phyloP scores from a whole-genome alignment of 2,113 vertebrate species.

The Nymphicus hollandicus region DNA sequence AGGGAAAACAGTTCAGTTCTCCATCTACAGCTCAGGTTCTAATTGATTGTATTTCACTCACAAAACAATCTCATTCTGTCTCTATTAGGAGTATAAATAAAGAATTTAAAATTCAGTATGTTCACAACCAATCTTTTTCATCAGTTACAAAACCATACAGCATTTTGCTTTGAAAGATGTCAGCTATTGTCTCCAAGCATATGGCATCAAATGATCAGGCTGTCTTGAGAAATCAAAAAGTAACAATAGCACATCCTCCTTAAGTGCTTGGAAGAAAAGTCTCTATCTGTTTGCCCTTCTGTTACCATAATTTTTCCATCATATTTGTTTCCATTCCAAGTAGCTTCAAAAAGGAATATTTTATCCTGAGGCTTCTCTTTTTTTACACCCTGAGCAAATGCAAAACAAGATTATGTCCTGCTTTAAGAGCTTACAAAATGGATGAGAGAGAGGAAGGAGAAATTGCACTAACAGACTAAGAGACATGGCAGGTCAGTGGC shows the following conservation, averaged over 20 bases:
- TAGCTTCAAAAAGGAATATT: neutral
- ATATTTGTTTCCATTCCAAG: neutral
- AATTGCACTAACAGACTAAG: neutral
- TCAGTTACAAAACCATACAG: neutral
- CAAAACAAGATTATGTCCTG: neutral
- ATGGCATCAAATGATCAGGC: neutral
- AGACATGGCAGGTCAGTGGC: neutral
- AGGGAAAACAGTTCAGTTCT: neutral
- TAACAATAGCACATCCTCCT: neutral
- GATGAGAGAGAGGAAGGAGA: neutral
- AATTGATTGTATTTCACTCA: neutral
- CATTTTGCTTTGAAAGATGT: neutral
- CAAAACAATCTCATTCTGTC: neutral
- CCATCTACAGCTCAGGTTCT: neutral
- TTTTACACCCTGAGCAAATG: neutral
- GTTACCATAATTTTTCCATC: neutral
- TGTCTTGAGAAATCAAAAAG: constrained; percentile 1
- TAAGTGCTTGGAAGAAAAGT: neutral
- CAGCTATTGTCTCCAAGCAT: neutral
- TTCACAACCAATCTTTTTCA: neutral
- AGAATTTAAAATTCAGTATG: neutral
- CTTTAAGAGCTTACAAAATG: neutral
- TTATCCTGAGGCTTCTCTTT: neutral
- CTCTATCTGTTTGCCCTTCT: neutral
- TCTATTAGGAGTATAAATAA: neutral